These are phyloP conservation scores for Heliconius nattereri DNA, from an alignment of 1,140 invertebrate genomes.

Conservation along the genomic window DNA sequence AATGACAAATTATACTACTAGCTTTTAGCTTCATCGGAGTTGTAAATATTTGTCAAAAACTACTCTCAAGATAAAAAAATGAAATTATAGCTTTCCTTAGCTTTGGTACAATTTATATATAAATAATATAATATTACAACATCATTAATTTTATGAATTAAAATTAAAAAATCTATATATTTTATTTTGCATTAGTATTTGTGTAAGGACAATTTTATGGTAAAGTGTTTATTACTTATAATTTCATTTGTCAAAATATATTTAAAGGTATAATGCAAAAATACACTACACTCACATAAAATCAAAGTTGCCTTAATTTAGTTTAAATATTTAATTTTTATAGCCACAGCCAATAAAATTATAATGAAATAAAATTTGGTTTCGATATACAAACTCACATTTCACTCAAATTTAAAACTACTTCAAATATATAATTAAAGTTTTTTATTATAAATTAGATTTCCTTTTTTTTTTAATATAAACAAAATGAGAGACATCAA, in stretches of 20 bases:
- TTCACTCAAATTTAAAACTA: neutral
- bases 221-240: no score
- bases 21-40: no score
- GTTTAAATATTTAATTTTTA: neutral
- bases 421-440: neutral
- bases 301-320: neutral
- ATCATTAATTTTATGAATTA: no score
- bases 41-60: no score
- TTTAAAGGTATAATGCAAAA: no score
- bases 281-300: neutral
- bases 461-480: neutral
- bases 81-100: neutral
- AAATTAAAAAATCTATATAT: no score
- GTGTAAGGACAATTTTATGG: no score
- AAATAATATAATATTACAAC: no score
- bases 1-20: no score
- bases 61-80: no score
- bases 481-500: neutral
- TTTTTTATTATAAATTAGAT: neutral
- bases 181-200: no score
- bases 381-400: neutral
- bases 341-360: conserved; percentile 5
- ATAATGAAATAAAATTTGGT: neutral
- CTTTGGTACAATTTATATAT: neutral
- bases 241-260: no score